These are phyloP conservation scores for Acrocyrtus sp. DNA, from an alignment of 2,888 invertebrate genomes.

Conservation along the genomic window DNA sequence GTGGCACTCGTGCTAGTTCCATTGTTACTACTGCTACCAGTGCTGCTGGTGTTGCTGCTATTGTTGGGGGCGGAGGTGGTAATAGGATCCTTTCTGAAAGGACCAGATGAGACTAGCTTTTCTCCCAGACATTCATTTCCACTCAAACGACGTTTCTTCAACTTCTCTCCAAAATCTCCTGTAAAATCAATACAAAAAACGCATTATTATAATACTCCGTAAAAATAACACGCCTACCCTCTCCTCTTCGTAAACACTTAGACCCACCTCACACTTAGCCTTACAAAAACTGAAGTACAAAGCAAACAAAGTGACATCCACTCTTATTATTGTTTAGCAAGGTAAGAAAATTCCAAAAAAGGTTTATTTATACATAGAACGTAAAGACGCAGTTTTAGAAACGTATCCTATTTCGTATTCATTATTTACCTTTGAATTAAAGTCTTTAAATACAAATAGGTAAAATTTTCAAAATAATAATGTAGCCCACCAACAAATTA, in stretches of 20 bases:
- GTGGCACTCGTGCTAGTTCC: neutral
- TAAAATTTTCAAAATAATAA: too few relatives aligned
- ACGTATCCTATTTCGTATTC: too few relatives aligned
- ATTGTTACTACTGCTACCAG: neutral
- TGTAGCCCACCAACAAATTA: too few relatives aligned
- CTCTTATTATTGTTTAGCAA: too few relatives aligned
- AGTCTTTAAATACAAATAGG: too few relatives aligned
- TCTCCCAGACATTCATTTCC: conserved; percentile 43
- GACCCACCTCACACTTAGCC: neutral
- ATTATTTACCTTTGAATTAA: too few relatives aligned
- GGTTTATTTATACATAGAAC: too few relatives aligned
- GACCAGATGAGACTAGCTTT: conserved; percentile 43
- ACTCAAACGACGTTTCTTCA: conserved; percentile 50
- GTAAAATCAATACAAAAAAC: conserved; percentile 32
- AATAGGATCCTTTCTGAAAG: conserved; percentile 53
- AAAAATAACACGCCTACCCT: too few relatives aligned
- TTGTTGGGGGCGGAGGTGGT: conserved; percentile 45
- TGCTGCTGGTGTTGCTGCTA: neutral
- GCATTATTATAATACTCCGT: neutral
- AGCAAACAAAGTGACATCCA: too few relatives aligned
- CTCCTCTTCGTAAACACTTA: too few relatives aligned
- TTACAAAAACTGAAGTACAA: neutral
- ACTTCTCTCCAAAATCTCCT: conserved; percentile 61
- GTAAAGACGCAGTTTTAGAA: too few relatives aligned
- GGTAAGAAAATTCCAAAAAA: too few relatives aligned